Evolutionary conservation across 2,888 invertebrate species (phyloP).

Genomic region (Rhogogaster chlorosoma): DNA sequence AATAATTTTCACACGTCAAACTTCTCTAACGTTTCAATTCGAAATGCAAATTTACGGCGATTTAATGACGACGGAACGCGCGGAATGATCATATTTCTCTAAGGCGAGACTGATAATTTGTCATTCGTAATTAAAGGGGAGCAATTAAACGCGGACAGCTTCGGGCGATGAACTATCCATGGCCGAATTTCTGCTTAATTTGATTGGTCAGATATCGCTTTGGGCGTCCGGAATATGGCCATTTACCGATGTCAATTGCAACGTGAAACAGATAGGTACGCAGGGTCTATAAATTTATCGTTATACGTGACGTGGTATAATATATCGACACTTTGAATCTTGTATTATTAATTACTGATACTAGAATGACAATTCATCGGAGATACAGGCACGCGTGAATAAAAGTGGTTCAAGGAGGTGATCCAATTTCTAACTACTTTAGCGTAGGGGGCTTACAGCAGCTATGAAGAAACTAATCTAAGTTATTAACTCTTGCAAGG

Average conservation of each 20-base stretch:
- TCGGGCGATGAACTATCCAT: not conserved
- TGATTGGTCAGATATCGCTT: slow-evolving; percentile 30
- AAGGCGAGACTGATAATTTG: slow-evolving; percentile 22
- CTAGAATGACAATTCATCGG: not conserved
- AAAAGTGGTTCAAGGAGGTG: slow-evolving; percentile 24
- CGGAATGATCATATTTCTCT: not conserved
- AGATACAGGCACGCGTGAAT: not conserved
- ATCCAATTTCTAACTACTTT: slow-evolving; percentile 32
- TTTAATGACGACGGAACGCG: not conserved
- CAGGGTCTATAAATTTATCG: not conserved
- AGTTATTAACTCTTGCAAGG: slow-evolving; percentile 15
- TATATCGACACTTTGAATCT: not conserved
- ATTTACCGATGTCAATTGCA: slow-evolving; percentile 4
- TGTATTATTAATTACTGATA: not conserved
- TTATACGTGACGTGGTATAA: not conserved
- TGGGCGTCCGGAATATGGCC: slow-evolving; percentile 2
- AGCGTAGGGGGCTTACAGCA: not conserved
- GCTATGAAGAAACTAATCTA: slow-evolving; percentile 31
- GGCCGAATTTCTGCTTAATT: slow-evolving; percentile 36
- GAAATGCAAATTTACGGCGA: not conserved
- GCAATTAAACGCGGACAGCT: slow-evolving; percentile 30
- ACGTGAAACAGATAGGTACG: not conserved
- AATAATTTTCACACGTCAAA: not conserved
- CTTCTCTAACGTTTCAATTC: not conserved
- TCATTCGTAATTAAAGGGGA: slow-evolving; percentile 25